phyloP scores from a whole-genome alignment of 2,113 vertebrate genomes.

The Phalacrocorax aristotelis region DNA sequence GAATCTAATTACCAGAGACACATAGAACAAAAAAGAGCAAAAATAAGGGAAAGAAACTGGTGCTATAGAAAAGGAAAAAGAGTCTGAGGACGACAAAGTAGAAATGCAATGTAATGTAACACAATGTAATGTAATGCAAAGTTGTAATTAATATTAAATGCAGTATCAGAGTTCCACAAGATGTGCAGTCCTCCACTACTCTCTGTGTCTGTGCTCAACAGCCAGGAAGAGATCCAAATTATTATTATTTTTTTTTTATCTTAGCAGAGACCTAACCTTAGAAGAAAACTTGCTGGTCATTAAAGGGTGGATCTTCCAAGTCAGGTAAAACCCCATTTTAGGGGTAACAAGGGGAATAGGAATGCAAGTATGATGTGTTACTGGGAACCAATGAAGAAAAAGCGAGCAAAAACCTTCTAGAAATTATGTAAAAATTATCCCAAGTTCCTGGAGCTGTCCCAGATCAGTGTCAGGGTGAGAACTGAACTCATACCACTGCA shows the following conservation, averaged over 20 bases:
- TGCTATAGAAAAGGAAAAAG: not conserved
- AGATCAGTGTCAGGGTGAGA: not conserved
- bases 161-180: not conserved
- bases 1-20: not conserved
- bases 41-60: not conserved
- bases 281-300: not conserved
- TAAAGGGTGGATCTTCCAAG: not conserved
- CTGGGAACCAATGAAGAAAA: not conserved
- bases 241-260: not conserved
- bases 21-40: not conserved
- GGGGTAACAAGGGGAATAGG: not conserved
- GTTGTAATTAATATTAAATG: not conserved
- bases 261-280: not conserved
- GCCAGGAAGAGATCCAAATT: not conserved
- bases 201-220: not conserved
- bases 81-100: not conserved
- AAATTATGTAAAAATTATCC: not conserved
- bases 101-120: not conserved
- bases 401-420: not conserved
- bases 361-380: not conserved
- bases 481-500: not conserved
- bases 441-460: not conserved
- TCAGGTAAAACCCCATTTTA: not conserved
- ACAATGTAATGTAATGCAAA: not conserved
- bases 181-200: not conserved